Evolutionary conservation across 2,113 vertebrate species (phyloP).

Genomic region (Pedionomus torquatus): DNA sequence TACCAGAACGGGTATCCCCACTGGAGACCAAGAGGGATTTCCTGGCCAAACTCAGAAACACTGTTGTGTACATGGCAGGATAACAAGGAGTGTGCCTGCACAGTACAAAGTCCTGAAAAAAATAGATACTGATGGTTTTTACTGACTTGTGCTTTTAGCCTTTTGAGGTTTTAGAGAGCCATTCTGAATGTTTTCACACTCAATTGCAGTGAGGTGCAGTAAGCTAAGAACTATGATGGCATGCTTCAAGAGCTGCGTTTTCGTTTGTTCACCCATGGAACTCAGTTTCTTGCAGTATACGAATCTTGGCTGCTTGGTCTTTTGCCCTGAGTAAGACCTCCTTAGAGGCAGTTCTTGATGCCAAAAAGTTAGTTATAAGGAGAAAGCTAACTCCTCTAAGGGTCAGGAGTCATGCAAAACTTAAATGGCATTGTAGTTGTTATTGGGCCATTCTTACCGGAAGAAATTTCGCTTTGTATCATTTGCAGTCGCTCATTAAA

Average conservation of each 20-base stretch:
- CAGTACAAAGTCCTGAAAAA: not conserved
- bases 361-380: not conserved
- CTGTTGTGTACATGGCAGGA: not conserved
- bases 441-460: not conserved
- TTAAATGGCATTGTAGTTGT: not conserved
- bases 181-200: not conserved
- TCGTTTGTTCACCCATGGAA: not conserved
- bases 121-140: not conserved
- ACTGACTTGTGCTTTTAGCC: not conserved
- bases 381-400: not conserved
- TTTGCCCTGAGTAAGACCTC: not conserved
- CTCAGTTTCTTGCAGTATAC: not conserved
- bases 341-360: not conserved
- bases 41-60: not conserved
- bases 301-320: not conserved
- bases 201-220: not conserved
- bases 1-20: not conserved
- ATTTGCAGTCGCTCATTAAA: not conserved
- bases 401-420: not conserved
- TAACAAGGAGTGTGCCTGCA: not conserved
- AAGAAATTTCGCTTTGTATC: not conserved
- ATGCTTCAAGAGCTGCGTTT: not conserved
- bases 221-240: not conserved
- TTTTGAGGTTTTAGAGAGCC: not conserved
- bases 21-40: not conserved